phyloP scores from a whole-genome alignment of 2,113 vertebrate genomes.

The Pteruthius melanotis region DNA sequence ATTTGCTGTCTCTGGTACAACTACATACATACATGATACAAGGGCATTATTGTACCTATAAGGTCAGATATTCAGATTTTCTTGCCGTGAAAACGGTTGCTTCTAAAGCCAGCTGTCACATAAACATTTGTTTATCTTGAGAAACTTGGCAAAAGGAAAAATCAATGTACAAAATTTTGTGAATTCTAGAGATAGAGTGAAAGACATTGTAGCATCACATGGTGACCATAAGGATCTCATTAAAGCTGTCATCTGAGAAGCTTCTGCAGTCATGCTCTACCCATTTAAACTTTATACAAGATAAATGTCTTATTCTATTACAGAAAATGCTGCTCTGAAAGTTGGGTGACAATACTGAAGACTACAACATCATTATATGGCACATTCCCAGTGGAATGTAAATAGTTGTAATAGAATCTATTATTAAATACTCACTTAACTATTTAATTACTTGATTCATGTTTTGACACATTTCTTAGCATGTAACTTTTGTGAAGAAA shows the following conservation, averaged over 20 bases:
- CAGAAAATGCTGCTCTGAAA: background rate
- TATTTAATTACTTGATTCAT: background rate
- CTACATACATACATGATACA: background rate
- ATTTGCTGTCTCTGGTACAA: background rate
- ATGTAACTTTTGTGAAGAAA: background rate
- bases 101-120: background rate
- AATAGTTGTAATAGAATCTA: background rate
- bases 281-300: constrained; percentile 1
- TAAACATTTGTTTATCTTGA: background rate
- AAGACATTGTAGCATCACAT: background rate
- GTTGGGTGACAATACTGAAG: background rate
- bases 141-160: background rate
- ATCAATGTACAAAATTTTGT: background rate
- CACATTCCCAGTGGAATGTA: background rate
- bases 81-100: background rate
- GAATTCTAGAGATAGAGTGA: background rate
- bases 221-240: constrained; percentile 6
- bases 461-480: background rate
- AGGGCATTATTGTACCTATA: background rate
- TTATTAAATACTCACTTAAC: background rate
- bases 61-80: background rate
- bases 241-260: background rate
- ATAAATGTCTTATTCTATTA: background rate
- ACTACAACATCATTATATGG: background rate
- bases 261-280: background rate